phyloP scores from a whole-genome alignment of 2,888 invertebrate species.

The Diplolepis rosae region DNA sequence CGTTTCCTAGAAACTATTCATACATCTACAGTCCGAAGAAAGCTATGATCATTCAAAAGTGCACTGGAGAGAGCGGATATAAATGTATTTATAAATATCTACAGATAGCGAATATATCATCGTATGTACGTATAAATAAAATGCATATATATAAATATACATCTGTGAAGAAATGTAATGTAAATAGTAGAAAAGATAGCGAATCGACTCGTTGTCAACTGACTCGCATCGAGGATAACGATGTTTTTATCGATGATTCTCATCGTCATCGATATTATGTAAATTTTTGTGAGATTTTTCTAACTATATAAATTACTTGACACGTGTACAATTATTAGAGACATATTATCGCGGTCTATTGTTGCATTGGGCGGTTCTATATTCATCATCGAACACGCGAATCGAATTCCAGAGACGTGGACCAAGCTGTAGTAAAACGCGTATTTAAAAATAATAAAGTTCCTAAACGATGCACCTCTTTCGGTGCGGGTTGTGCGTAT shows the following conservation, averaged over 20 bases:
- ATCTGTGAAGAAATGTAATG: conserved; percentile 54
- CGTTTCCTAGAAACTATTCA: conserved; percentile 1
- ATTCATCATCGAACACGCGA: conserved; percentile 22
- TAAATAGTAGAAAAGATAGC: conserved; percentile 57
- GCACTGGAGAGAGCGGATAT: conserved; percentile 38
- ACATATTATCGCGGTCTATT: conserved; percentile 35
- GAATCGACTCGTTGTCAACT: conserved; percentile 30
- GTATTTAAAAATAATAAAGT: conserved; percentile 43
- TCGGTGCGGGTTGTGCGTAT: neutral
- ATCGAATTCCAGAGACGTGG: conserved; percentile 53
- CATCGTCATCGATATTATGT: conserved; percentile 45
- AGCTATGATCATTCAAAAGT: conserved; percentile 46
- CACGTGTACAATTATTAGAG: conserved; percentile 45
- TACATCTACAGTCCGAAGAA: conserved; percentile 28
- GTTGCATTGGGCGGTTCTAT: conserved; percentile 16
- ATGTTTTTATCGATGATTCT: conserved; percentile 49
- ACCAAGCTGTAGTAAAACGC: conserved; percentile 52
- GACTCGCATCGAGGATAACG: conserved; percentile 39
- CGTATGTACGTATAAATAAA: conserved; percentile 43
- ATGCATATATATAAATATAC: conserved; percentile 55
- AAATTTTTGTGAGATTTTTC: conserved; percentile 57
- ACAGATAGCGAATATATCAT: conserved; percentile 49
- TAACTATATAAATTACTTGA: conserved; percentile 35
- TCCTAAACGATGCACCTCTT: conserved; percentile 39
- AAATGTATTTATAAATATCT: conserved; percentile 53